Percentiles rank a stretch among this genome's conserved stretches.
Conservation (phyloP, 2,888 invertebrate genomes). For the Philaethria dido region DNA sequence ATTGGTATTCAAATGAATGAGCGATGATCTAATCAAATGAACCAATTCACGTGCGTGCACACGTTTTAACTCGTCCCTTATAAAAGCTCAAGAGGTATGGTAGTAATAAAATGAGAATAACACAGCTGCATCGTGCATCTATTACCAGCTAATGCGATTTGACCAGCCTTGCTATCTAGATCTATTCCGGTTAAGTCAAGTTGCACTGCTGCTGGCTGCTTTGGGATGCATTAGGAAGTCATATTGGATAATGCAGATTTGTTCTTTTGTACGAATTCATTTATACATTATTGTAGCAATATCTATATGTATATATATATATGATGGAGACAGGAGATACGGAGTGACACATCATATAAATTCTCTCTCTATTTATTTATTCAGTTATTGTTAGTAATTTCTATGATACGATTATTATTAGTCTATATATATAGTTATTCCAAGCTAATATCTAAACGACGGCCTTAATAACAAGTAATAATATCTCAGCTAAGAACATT, state of each 20-base stretch:
- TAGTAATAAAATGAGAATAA: slow-evolving; percentile 42
- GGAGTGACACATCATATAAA: too few relatives aligned
- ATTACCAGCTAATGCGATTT: slow-evolving; percentile 70
- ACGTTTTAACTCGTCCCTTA: slow-evolving; percentile 37
- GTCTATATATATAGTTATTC: background rate
- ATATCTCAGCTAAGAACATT: slow-evolving; percentile 23
- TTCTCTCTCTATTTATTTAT: too few relatives aligned
- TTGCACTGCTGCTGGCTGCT: slow-evolving; percentile 41
- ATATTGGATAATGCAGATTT: slow-evolving; percentile 27
- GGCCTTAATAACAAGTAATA: background rate
- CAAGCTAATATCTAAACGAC: background rate
- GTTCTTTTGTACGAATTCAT: slow-evolving; percentile 29
- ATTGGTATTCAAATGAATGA: slow-evolving; percentile 36
- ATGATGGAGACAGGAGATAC: too few relatives aligned
- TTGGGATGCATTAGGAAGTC: slow-evolving; percentile 35
- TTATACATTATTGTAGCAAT: background rate
- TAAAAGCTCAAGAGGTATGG: slow-evolving; percentile 39
- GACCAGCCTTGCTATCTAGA: slow-evolving; percentile 58
- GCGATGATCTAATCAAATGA: slow-evolving; percentile 29
- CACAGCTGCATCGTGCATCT: slow-evolving; percentile 43
- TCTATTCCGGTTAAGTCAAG: slow-evolving; percentile 61
- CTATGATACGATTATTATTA: too few relatives aligned
- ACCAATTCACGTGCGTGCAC: slow-evolving; percentile 33
- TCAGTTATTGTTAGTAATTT: too few relatives aligned
- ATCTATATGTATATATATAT: background rate